Evolutionary conservation across 2,888 invertebrate species (phyloP), one percentile per base, ranked within the genome.

Genomic region (Sphinx pinastri): DNA sequence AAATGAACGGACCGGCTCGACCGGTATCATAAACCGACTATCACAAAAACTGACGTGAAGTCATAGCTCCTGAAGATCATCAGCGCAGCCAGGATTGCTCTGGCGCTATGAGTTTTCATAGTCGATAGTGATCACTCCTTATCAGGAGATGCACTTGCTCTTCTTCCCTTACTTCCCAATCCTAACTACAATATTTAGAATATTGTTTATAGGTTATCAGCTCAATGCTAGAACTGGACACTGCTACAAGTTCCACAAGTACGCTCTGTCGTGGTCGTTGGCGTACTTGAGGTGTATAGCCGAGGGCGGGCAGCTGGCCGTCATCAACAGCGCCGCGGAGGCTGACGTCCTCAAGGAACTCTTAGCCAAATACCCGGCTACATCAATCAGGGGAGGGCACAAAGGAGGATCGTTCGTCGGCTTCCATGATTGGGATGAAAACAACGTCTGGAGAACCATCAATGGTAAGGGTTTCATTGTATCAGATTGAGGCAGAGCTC

Each of bases 181-280:
- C 1, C 2, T 25, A 25, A 25, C 25, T 25, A 25, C 2, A 25
- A 25, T 25, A 38, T 38, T 38, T 38, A 8, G 8, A 2, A 38
- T 8, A 13, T 13, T 51, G 2, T 51, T 59, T n/a, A n/a, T 25
- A 59, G 58, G 14, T 59, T 59, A 59, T 38, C 31, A 38, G 12
- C 31, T 31, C 1, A 14, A 14, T 31, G 12, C 11, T 6, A 31
- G 14, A 10, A 59, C 58, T 10, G 38, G 58, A 5, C 38, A 59
- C 10, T 59, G 58, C 14, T 59, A 59, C 58, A 59, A 59, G 58
- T 59, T 59, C 58, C 58, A 59, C 38, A 31, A 59, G 4, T 14
- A 38, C n/a, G 38, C 38, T 14, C 7, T 31, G 7, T 12, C 12
- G 3, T 59, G 58, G 58, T 11, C 31, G 38, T 8, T 59, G 14